Base-by-base conservation (phyloP, 2,113 vertebrate species). In the Prietella phreatophila region DNA sequence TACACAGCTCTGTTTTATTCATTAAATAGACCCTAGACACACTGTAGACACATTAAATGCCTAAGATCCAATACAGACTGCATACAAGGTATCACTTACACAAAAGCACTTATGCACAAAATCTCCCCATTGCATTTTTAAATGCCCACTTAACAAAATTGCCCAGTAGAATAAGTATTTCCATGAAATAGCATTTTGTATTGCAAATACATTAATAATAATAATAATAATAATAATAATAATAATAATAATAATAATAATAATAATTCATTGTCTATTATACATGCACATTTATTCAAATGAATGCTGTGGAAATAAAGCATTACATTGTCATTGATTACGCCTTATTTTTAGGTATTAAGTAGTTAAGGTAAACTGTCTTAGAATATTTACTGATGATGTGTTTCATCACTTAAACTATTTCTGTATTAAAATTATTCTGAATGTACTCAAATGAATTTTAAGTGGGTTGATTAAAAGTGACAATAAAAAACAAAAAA, bases 11-110 rank as follows among this genome's bases (percentile, higher is more conserved):
- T 60, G 55, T 81, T 61, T 83, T 89, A 86, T 89, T 91, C 90
- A 89, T 91, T 91, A 91, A 87, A 87, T 73, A 89, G 85, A 89
- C 88, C 86, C 88, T 53, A 87, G 85, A 82, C 86, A 80, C 80
- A 42, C 80, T 87, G 84, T 86, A 84, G 67, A 30, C 83, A 33
- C 83, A 71, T 88, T 90, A 87, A 89, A 87, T 39, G 58, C 86
- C 71, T 83, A 56, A n/a, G 61, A 84, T 47, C 88, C 87, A 82
- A 87, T 88, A 79, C 85, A 78, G 83, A 67, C 79, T 42, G 89
- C 69, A 39, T 82, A 84, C 84, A 0, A 83, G 82, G 80, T 86
- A 73, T 86, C 87, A 50, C 63, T 58, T 50, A 86, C 58, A 90
- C 73, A 80, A 86, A 88, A 86, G 76, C 87, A 90, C 89, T 85